These are phyloP conservation scores for Anthophora plumipes DNA, from an alignment of 2,888 invertebrate genomes.

Conservation along the genomic window DNA sequence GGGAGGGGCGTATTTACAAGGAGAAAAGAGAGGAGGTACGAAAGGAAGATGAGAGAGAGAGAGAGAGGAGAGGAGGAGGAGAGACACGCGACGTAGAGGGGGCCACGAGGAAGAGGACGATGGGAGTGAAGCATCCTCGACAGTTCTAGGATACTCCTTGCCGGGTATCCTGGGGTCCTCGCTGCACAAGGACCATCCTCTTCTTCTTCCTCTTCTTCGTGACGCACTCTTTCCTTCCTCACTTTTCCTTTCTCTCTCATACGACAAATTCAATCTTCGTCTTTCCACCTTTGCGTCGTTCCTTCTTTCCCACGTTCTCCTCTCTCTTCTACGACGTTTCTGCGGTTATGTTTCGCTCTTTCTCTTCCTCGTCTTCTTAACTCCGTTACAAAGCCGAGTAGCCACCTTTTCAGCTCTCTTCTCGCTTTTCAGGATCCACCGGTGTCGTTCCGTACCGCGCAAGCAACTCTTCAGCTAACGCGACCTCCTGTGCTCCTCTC, in stretches of 20 bases:
- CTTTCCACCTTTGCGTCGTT: constrained; percentile 21
- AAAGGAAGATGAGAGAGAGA: constrained; percentile 42
- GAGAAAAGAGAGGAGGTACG: constrained; percentile 55
- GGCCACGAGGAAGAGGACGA: constrained; percentile 77
- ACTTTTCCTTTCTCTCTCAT: constrained; percentile 29
- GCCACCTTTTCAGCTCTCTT: constrained; percentile 62
- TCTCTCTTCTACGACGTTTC: too few relatives aligned
- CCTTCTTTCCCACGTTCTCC: constrained; percentile 7
- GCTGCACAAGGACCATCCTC: constrained; percentile 82
- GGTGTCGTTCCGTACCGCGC: constrained; percentile 31
- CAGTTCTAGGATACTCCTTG: constrained; percentile 82
- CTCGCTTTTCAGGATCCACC: constrained; percentile 60
- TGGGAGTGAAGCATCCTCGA: constrained; percentile 83
- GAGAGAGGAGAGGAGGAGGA: constrained; percentile 39
- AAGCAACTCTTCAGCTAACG: constrained; percentile 49
- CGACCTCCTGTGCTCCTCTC: constrained; percentile 16
- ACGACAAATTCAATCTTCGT: constrained; percentile 26
- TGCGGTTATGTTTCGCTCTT: too few relatives aligned
- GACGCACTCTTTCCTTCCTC: constrained; percentile 67
- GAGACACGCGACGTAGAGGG: constrained; percentile 54
- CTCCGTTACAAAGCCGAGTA: constrained; percentile 62
- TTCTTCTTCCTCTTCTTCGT: constrained; percentile 76
- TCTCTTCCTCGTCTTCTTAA: constrained; percentile 49
- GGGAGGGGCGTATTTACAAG: constrained; percentile 73
- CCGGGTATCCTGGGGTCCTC: constrained; percentile 82